These are phyloP conservation scores for Mormyrus hasselquistii DNA, from an alignment of 2,797 vertebrate genomes.

Conservation along the genomic window DNA sequence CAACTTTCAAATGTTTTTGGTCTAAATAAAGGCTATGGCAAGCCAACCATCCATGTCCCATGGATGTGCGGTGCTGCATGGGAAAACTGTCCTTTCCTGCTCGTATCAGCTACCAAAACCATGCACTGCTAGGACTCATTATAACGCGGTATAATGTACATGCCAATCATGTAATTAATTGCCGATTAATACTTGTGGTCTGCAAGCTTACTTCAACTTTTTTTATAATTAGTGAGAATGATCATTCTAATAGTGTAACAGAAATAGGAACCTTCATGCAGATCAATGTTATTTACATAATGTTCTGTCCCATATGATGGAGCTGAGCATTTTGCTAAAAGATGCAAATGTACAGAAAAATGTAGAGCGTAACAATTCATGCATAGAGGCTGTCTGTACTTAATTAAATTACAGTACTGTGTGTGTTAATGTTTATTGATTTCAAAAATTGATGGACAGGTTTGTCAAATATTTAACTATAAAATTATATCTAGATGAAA, in stretches of 20 bases:
- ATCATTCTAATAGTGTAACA: background rate
- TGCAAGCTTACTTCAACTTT: slow-evolving; percentile 33
- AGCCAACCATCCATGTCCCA: background rate
- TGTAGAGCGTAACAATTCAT: background rate
- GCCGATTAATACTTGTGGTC: slow-evolving; percentile 39
- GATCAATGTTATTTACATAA: background rate
- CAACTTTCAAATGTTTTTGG: background rate
- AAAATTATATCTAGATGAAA: background rate
- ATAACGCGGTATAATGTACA: slow-evolving; percentile 48
- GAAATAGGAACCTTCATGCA: background rate
- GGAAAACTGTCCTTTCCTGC: background rate
- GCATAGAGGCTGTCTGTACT: background rate
- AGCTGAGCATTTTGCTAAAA: background rate
- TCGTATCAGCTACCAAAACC: background rate
- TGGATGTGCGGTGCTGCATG: background rate
- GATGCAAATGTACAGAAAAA: background rate
- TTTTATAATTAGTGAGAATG: background rate
- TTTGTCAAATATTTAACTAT: background rate
- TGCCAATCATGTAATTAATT: slow-evolving; percentile 46
- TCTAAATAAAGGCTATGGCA: background rate
- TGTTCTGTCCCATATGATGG: background rate
- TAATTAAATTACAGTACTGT: background rate
- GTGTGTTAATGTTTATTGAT: background rate
- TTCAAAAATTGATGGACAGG: background rate
- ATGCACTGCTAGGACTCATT: background rate